Conservation (phyloP, 2,888 invertebrate genomes). For the Aleiodes alternator region DNA sequence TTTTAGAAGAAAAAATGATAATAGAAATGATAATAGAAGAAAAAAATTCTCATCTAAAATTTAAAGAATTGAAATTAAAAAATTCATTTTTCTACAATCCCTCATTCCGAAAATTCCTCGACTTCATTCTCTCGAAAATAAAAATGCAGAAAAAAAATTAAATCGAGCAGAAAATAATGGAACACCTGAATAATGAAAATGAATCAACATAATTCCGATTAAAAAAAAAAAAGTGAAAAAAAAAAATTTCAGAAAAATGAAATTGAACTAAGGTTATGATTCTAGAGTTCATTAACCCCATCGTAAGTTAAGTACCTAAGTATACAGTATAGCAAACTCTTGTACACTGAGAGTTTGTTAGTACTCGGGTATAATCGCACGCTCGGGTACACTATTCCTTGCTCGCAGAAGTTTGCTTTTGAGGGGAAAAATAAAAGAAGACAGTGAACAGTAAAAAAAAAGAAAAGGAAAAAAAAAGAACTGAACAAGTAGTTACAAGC, state of each 20-base stretch:
- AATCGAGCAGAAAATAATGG: too few relatives aligned
- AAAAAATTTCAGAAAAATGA: not conserved
- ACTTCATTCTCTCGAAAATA: too few relatives aligned
- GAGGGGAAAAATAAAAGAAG: constrained; percentile 39
- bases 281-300: constrained; percentile 74
- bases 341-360: constrained; percentile 1
- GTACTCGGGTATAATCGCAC: constrained; percentile 18
- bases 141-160: too few relatives aligned
- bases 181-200: too few relatives aligned
- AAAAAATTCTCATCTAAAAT: too few relatives aligned
- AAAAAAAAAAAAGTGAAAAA: too few relatives aligned
- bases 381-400: constrained; percentile 37
- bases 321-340: constrained; percentile 57
- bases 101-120: too few relatives aligned
- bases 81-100: too few relatives aligned
- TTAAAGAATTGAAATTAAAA: too few relatives aligned
- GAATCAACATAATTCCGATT: too few relatives aligned
- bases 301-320: constrained; percentile 64
- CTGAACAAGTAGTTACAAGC: constrained; percentile 31
- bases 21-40: too few relatives aligned
- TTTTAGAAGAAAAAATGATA: not conserved
- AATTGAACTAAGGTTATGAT: constrained; percentile 69
- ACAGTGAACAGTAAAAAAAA: constrained; percentile 50
- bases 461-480: constrained; percentile 43
- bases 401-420: constrained; percentile 9